Percentiles rank a stretch among this genome's conserved stretches.
phyloP scores from a whole-genome alignment of 2,888 invertebrate genomes.

The Leuctra nigra region DNA sequence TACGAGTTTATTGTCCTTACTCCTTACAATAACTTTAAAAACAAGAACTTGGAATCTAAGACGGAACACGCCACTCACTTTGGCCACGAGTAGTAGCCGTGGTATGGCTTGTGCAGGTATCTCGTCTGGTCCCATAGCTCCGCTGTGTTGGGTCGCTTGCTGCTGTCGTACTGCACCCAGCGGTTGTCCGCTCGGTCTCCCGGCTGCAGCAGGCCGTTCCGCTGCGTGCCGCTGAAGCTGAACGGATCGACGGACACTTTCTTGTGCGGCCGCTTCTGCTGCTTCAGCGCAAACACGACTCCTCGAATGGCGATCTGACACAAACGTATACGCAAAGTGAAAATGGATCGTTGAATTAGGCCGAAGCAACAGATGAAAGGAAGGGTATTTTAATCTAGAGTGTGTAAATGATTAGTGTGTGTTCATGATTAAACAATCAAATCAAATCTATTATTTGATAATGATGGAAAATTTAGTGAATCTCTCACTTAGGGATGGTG shows the following conservation, averaged over 20 bases:
- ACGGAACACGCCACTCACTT: slow-evolving; percentile 37
- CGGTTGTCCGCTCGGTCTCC: slow-evolving; percentile 63
- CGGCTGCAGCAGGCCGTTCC: slow-evolving; percentile 34
- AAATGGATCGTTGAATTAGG: no score
- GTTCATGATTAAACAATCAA: no score
- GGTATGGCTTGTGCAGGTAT: slow-evolving; percentile 59
- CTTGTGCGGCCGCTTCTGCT: slow-evolving; percentile 60
- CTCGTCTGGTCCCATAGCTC: slow-evolving; percentile 68
- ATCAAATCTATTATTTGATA: no score
- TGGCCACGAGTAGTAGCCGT: slow-evolving; percentile 51
- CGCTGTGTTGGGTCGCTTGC: slow-evolving; percentile 51
- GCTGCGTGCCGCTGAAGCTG: slow-evolving; percentile 28
- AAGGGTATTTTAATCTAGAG: no score
- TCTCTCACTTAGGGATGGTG: no score
- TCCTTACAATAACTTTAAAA: no score
- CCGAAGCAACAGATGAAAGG: no score
- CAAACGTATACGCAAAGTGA: no score
- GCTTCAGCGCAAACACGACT: slow-evolving; percentile 57
- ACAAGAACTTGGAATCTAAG: no score
- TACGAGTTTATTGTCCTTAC: no score
- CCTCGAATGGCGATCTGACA: slow-evolving; percentile 50
- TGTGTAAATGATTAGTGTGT: no score
- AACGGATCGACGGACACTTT: slow-evolving; percentile 54
- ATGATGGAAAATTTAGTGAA: no score
- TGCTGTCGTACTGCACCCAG: slow-evolving; percentile 65